Evolutionary conservation across 2,797 vertebrate genomes (phyloP).

Genomic region (Podarcis siculus): DNA sequence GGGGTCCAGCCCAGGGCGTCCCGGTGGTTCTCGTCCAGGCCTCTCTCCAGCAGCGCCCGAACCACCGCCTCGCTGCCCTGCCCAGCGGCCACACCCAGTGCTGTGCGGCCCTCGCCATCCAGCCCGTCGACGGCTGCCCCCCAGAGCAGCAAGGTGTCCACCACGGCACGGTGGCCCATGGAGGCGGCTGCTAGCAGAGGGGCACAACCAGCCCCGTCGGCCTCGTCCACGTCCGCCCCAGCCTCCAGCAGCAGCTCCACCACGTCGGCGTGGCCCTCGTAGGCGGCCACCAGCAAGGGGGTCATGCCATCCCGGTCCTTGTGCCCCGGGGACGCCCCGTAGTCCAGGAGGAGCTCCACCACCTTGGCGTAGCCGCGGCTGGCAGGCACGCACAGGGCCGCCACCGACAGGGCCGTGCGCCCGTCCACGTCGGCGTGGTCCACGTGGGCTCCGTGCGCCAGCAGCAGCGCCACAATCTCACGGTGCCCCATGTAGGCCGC

Average conservation of each 20-base stretch:
- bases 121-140: constrained; percentile 83
- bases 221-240: constrained; percentile 83
- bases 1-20: constrained; percentile 88
- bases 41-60: constrained; percentile 79
- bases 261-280: constrained; percentile 83
- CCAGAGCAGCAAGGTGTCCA: constrained; percentile 83
- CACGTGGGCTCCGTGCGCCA: constrained; percentile 77
- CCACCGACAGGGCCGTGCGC: constrained; percentile 82
- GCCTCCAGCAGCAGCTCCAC: constrained; percentile 85
- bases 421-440: constrained; percentile 81
- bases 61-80: constrained; percentile 81
- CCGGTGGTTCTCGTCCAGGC: constrained; percentile 86
- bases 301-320: constrained; percentile 84
- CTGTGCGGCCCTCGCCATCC: constrained; percentile 83
- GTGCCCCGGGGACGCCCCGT: constrained; percentile 79
- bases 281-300: constrained; percentile 83
- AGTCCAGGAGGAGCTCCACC: constrained; percentile 82
- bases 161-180: constrained; percentile 81
- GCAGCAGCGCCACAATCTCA: constrained; percentile 78
- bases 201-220: constrained; percentile 70
- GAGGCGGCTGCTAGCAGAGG: constrained; percentile 84
- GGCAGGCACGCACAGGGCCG: constrained; percentile 81
- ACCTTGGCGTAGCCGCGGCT: constrained; percentile 78
- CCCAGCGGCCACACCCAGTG: constrained; percentile 81
- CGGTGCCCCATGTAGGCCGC: constrained; percentile 88